A percentile compares a stretch with the other conserved stretches of the same genome.
phyloP scores from a whole-genome alignment of 2,113 vertebrate species.

The Rissa tridactyla region DNA sequence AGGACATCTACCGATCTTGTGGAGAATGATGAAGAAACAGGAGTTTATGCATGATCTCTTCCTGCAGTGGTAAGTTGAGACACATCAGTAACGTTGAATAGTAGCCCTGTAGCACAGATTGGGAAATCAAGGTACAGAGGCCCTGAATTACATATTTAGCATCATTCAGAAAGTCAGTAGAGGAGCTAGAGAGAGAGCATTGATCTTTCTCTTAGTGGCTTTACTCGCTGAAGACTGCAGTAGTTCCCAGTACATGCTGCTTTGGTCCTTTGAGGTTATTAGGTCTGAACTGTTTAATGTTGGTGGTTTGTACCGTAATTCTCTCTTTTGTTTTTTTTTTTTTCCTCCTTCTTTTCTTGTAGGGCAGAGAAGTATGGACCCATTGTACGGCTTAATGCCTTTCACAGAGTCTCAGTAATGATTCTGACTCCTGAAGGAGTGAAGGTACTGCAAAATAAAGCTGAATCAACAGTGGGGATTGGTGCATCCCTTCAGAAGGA shows the following conservation, averaged over 20 bases:
- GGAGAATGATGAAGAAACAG: conserved; percentile 51
- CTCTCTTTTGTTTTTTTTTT: neutral
- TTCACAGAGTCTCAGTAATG: conserved; percentile 71
- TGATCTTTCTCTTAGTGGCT: neutral
- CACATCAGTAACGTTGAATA: neutral
- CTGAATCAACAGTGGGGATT: neutral
- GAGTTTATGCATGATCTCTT: conserved; percentile 60
- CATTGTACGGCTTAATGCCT: conserved; percentile 72
- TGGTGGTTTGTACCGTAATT: neutral
- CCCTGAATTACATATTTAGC: neutral
- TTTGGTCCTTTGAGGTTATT: neutral
- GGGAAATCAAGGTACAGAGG: neutral
- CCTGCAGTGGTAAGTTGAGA: conserved; percentile 72
- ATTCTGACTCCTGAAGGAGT: conserved; percentile 75
- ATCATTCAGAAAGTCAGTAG: neutral
- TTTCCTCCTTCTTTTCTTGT: neutral
- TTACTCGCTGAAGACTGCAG: neutral
- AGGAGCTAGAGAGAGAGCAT: neutral
- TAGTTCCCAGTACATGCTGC: neutral
- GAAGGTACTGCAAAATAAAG: conserved; percentile 72
- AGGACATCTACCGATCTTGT: conserved; percentile 72
- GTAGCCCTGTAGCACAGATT: neutral
- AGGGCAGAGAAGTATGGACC: conserved; percentile 79
- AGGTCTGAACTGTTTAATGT: neutral
- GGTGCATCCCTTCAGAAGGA: neutral